Percentiles rank a stretch among this genome's conserved stretches.
These are phyloP conservation scores for Bruchidius siliquastri DNA, from an alignment of 2,888 invertebrate species.

Conservation along the genomic window DNA sequence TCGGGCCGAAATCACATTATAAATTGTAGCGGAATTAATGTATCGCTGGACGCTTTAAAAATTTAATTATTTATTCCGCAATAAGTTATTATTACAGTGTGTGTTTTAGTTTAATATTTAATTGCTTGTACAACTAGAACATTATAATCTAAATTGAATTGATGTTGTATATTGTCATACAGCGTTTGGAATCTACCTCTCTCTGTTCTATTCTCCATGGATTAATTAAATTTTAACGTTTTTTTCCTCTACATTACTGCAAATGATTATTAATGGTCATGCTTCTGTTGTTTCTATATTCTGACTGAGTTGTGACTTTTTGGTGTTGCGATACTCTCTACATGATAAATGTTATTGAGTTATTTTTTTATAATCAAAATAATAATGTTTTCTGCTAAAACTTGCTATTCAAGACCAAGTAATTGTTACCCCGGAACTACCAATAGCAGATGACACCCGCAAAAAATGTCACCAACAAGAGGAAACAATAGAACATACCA, in stretches of 20 bases:
- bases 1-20: slow-evolving; percentile 19
- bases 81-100: slow-evolving; percentile 12
- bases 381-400: too few species aligned
- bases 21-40: slow-evolving; percentile 24
- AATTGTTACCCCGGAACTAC: too few species aligned
- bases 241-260: not conserved
- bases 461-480: too few species aligned
- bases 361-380: too few species aligned
- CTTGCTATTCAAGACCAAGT: too few species aligned
- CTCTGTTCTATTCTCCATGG: not conserved
- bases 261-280: not conserved
- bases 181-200: not conserved
- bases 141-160: slow-evolving; percentile 11
- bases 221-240: not conserved
- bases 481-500: too few species aligned
- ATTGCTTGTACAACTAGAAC: slow-evolving; percentile 8
- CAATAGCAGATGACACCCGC: too few species aligned
- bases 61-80: slow-evolving; percentile 15
- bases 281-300: not conserved
- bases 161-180: slow-evolving; percentile 1
- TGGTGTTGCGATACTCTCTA: not conserved
- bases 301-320: not conserved
- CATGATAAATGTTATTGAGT: too few species aligned
- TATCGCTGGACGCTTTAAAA: slow-evolving; percentile 9
- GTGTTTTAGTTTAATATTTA: slow-evolving; percentile 13